Evolutionary conservation across 2,888 invertebrate species (phyloP), one percentile per base, ranked within the genome.

Genomic region (Tenodera sinensis): DNA sequence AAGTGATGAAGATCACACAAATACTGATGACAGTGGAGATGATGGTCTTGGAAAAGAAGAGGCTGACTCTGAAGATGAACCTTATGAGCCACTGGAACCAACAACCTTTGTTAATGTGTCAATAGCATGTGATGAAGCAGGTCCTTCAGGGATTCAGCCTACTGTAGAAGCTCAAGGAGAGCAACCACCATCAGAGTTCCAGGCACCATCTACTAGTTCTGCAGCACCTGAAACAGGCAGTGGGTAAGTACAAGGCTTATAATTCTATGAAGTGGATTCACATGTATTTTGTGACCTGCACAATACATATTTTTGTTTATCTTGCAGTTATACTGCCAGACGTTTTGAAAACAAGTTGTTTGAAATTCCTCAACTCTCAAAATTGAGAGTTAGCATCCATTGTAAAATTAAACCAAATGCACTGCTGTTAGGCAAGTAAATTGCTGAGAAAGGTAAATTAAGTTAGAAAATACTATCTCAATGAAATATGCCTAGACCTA

Each of bases 101-200:
- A 92, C 93, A 28, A 92, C 93, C 0, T 93, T 93, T 90, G 93
- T 93, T 15, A 93, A 93, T 90, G 93, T 93, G 27, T 92, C 93
- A 9, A 86, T 93, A 88, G 92, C 93, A 0, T 93, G 93, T 84
- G 93, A 93, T 54, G 93, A 93, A 89, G 93, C 93, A 7, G 93
- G 93, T 85, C 93, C 93, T 1, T 93, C 93, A 0, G 93, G 93
- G 28, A 91, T 93, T n/a, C 93, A 93, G 85, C 89, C 85, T 71
- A 15, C 28, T 81, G 27, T 20, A 27, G n/a, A 82, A n/a, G 8
- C 27, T 42, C n/a, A 87, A 28, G 8, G 82, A 14, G 81, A 87
- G 14, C 30, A 34, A 12, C 81, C 71, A 30, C 15, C 54, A 54
- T 15, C 25, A 20, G 20, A 71, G 54, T 71, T 71, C 54, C 54